Evolutionary conservation across 2,888 invertebrate genomes (phyloP).

Genomic region (Eristalis pertinax): DNA sequence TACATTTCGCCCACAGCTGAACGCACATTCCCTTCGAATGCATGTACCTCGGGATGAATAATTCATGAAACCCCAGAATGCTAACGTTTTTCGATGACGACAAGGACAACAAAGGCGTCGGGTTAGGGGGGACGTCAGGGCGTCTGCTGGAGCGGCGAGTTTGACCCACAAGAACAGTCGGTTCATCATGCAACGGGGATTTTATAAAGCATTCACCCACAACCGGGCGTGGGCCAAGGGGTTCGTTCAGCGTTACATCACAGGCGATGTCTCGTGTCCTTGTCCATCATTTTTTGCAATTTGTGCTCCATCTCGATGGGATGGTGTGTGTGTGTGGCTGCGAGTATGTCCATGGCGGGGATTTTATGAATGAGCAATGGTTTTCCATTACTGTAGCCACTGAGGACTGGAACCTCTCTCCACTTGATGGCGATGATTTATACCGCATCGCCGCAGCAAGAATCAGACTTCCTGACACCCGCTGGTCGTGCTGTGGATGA

Average conservation of each 20-base stretch:
- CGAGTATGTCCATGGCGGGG: background rate
- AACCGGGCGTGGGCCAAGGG: background rate
- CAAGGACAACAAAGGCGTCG: background rate
- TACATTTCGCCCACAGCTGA: background rate
- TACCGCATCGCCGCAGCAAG: constrained; percentile 1
- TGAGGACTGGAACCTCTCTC: background rate
- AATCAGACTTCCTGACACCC: background rate
- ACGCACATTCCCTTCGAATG: constrained; percentile 1
- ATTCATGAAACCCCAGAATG: constrained; percentile 44
- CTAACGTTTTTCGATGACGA: constrained; percentile 20
- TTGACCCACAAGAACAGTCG: background rate
- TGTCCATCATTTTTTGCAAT: constrained; percentile 37
- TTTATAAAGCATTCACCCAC: constrained; percentile 10
- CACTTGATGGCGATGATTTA: constrained; percentile 37
- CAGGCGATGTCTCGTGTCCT: constrained; percentile 29
- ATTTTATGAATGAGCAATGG: constrained; percentile 42
- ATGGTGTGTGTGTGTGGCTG: constrained; percentile 2
- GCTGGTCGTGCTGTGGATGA: background rate
- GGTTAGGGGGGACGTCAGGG: constrained; percentile 4
- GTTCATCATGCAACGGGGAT: constrained; percentile 30
- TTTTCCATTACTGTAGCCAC: constrained; percentile 29
- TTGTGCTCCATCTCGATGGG: background rate
- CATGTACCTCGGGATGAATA: constrained; percentile 26
- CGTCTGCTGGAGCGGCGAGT: background rate
- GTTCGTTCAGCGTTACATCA: constrained; percentile 7